Base-by-base conservation (phyloP, 1,140 invertebrate species). In the Dendrolimus kikuchii region DNA sequence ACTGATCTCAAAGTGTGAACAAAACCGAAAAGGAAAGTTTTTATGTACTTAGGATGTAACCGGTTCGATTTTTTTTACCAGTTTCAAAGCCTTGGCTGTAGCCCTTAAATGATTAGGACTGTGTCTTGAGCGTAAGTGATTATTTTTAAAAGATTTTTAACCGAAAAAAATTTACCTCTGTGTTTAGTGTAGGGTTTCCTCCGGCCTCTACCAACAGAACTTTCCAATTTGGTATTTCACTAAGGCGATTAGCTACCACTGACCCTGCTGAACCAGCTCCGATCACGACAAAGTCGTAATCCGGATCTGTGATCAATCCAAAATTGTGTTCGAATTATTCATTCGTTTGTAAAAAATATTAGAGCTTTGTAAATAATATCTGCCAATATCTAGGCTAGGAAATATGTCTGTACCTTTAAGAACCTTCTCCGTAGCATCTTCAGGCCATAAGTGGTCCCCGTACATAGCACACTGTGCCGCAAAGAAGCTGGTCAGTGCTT, bases 221-320 rank as follows among this genome's bases (percentile, higher is more conserved):
- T 2, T 89, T 92, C 91, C 92, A 93, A 60, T 93, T 90, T 10
- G 87, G 66, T 2, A 92, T 76, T 71, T 94, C 93, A 0, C 94
- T 93, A 40, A 97, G 81, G 38, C 95, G 89, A 59, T 92, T 95
- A 4, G 96, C 95, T 7, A 97, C 81, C 5, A 96, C 95, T 4
- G 94, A 93, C 5, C 96, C 96, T 0, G 95, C 94, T 7, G 94
- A 95, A 6, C 69, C 69, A 7, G 64, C 61, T 7, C 69, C 69
- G 1, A 72, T 62, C 6, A 72, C 62, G 8, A 72, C 62, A 51
- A 69, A 72, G 51, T 72, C 69, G 51, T 64, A 72, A 36, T 62
- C 62, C n/a, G 74, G 74, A 61, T 72, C 74, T 77, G 59, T 49
- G 68, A 64, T 6, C 3, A 60, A 42, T 43, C 23, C 7, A 1